A percentile compares a stretch with the other conserved stretches of the same genome.
phyloP scores from a whole-genome alignment of 1,140 invertebrate genomes.

The Metaphire vulgaris region DNA sequence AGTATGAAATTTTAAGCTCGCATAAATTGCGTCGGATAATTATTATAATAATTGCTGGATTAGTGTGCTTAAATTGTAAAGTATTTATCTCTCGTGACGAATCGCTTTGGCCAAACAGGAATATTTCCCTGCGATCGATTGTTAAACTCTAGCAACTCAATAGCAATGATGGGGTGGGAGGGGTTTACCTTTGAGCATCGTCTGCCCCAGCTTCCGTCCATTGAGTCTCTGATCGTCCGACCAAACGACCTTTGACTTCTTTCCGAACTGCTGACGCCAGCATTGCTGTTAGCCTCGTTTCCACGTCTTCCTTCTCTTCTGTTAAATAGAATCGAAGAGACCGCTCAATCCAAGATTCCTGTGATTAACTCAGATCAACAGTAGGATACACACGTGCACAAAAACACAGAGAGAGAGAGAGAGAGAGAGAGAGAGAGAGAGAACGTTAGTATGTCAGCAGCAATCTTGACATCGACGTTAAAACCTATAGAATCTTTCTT shows the following conservation, averaged over 20 bases:
- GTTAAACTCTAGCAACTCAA: neutral
- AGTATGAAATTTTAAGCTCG: too few relatives aligned
- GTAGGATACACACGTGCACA: neutral
- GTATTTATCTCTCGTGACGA: neutral
- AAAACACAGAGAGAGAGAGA: neutral
- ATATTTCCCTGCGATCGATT: neutral
- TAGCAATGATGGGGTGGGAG: neutral
- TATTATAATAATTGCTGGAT: too few relatives aligned
- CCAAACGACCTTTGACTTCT: too few relatives aligned
- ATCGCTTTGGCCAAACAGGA: neutral
- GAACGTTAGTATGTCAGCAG: neutral
- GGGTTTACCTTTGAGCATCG: neutral
- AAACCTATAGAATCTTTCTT: neutral
- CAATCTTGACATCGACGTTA: neutral
- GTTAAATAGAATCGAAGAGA: too few relatives aligned
- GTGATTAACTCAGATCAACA: neutral
- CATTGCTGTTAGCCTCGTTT: too few relatives aligned
- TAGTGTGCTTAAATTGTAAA: too few relatives aligned
- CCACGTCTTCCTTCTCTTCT: too few relatives aligned
- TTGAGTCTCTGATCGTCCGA: neutral
- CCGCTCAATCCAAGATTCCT: neutral
- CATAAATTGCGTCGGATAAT: too few relatives aligned
- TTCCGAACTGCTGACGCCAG: too few relatives aligned
- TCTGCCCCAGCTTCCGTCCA: neutral
- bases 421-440: slow-evolving; percentile 1